Base-by-base conservation (phyloP, 2,113 vertebrate species). In the Brachypodius melanocephalos region DNA sequence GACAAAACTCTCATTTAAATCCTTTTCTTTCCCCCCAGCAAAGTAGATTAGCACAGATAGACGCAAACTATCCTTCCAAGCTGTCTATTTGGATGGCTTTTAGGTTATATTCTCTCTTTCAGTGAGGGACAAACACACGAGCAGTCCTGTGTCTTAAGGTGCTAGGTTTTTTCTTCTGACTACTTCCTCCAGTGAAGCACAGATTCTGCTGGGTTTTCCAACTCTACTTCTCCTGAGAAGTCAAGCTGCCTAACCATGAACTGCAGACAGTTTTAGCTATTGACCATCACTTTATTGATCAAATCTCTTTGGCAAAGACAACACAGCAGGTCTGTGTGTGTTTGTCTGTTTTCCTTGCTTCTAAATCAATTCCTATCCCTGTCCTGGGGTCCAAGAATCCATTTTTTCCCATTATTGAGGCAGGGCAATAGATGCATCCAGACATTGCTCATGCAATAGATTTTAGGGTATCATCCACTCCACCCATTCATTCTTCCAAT, bases 21-120 rank as follows among this genome's bases (percentile, higher is more conserved):
- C 0, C 9, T 12, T 10, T 11, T 0, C 3, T 1, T 52, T 12
- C 8, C 14, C 8, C 7, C 14, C 21, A 32, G 24, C 3, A 7
- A 43, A 67, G 34, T 31, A 14, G 13, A 36, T 77, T 26, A 72
- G 25, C 14, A 32, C 28, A 48, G 49, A 36, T 16, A 59, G 76
- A 75, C 55, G 9, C 9, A 40, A 82, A 24, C 36, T 46, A 18
- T 29, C 10, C 7, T 42, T 75, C 83, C 69, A 51, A 73, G 54
- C 25, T 55, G 8, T 29, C 18, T 43, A 1, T 71, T 71, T 67
- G 38, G 19, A 19, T 69, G 43, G 2, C 0, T 2, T 49, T 65
- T 28, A 54, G 14, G 36, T 43, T 43, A 8, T 25, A 42, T 11
- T 66, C 29, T 66, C 11, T 78, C 26, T 74, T 77, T 43, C 19